Base-by-base conservation (phyloP, 1,140 invertebrate species). In the Leptoteleia sp. region DNA sequence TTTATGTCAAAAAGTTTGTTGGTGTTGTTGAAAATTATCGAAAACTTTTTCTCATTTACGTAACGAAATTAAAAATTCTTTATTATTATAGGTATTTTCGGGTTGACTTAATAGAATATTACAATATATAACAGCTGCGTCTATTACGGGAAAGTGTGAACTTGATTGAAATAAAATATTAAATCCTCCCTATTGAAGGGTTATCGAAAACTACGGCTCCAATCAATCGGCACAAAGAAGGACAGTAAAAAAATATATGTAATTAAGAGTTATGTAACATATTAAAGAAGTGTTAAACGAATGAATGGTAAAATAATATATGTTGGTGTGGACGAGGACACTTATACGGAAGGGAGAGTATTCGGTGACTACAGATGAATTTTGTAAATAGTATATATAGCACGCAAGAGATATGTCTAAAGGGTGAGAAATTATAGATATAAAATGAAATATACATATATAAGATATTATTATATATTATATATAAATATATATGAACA, bases 301-400 rank as follows among this genome's bases (percentile, higher is more conserved):
- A 31, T 80, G 79, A 57, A 72, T 70, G 76, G 65, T 43, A 70
- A 52, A 27, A 78, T 35, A 37, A 48, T 37, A 61, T 62, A 40
- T 72, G 57, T 76, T 50, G 27, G 52, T 61, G 25, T 75, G 40
- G 40, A 61, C 38, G 61, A 59, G 62, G 16, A 61, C 33, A 52
- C 31, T 47, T 27, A 25, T 52, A 65, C 37, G 52, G 25, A 67
- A 73, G 64, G 50, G 55, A 64, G 42, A 61, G 65, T 65, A 71
- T 72, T 75, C 40, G 68, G 67, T 57, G 62, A 80, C 73, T 72
- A 79, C 70, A 71, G 80, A 81, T 79, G 61, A 80, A 81, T 76
- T 78, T 84, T 89, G 88, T 89, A 89, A 80, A 89, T 89, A 89
- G 48, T 89, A 89, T 89, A 88, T 83, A 89, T 88, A 89, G 82